Evolutionary conservation across 2,888 invertebrate genomes (phyloP).

Genomic region (Dugesia japonica): DNA sequence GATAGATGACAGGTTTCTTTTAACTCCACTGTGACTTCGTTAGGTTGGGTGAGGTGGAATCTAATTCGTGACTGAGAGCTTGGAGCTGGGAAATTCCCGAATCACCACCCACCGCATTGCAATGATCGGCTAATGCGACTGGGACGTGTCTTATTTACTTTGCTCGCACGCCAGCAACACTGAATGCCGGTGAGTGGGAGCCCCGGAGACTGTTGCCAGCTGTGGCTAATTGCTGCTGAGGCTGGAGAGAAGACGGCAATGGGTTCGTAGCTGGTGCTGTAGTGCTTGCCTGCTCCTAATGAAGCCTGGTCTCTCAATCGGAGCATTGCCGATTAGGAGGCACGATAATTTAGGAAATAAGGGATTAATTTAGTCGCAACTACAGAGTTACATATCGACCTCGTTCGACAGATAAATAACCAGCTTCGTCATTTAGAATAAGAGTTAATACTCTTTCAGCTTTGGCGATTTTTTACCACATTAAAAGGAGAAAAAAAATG

Average conservation of each 20-base stretch:
- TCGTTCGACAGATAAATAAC: slow-evolving; percentile 20
- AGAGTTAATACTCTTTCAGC: slow-evolving; percentile 20
- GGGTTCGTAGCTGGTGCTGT: neutral
- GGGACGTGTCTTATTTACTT: slow-evolving; percentile 20
- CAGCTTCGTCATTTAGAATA: slow-evolving; percentile 15
- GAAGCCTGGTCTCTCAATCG: slow-evolving; percentile 20
- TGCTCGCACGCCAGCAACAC: slow-evolving; percentile 16
- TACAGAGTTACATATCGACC: slow-evolving; percentile 20
- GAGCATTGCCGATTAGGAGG: slow-evolving; percentile 20
- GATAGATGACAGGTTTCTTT: slow-evolving; percentile 20
- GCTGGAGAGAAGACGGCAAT: slow-evolving; percentile 20
- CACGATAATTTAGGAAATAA: slow-evolving; percentile 20
- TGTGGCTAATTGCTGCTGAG: slow-evolving; percentile 20
- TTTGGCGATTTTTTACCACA: slow-evolving; percentile 8
- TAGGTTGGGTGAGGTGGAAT: slow-evolving; percentile 12
- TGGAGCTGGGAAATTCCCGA: slow-evolving; percentile 11
- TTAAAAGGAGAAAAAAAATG: neutral
- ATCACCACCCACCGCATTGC: slow-evolving; percentile 20
- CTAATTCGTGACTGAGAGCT: slow-evolving; percentile 20
- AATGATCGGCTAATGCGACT: slow-evolving; percentile 20
- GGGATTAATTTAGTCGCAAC: slow-evolving; percentile 13
- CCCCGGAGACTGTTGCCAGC: slow-evolving; percentile 20
- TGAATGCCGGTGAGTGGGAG: slow-evolving; percentile 20
- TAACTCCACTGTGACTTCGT: slow-evolving; percentile 20
- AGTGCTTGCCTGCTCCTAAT: slow-evolving; percentile 9